Evolutionary conservation across 2,888 invertebrate species (phyloP).

Genomic region (Loripinus fragilis): DNA sequence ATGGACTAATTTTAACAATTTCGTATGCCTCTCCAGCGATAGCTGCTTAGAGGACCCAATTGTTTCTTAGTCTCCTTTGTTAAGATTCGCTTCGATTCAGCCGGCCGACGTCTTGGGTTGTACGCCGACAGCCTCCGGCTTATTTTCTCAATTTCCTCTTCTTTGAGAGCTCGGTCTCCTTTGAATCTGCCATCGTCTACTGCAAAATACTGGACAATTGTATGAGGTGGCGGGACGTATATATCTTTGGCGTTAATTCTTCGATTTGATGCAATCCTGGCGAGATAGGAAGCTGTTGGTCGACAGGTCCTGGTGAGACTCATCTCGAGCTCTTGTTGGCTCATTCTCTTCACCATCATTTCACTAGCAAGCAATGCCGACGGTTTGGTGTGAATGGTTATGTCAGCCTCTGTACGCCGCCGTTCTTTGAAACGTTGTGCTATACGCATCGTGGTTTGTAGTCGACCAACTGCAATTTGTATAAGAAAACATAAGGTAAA

Average conservation of each 20-base stretch:
- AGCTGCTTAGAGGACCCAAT: conserved; percentile 51
- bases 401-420: conserved; percentile 50
- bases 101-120: conserved; percentile 39
- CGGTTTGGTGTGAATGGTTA: conserved; percentile 41
- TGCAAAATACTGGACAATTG: conserved; percentile 30
- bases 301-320: conserved; percentile 46
- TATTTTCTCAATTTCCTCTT: conserved; percentile 30
- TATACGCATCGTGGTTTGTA: conserved; percentile 46
- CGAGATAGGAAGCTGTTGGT: conserved; percentile 49
- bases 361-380: conserved; percentile 46
- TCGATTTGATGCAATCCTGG: conserved; percentile 41
- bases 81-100: conserved; percentile 36
- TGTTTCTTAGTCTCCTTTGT: conserved; percentile 4
- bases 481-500: background rate
- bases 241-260: conserved; percentile 51
- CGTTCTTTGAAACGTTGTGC: conserved; percentile 45
- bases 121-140: conserved; percentile 42
- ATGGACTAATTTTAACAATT: conserved; percentile 49
- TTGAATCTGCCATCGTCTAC: conserved; percentile 46
- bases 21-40: conserved; percentile 48
- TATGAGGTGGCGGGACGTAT: conserved; percentile 45
- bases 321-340: conserved; percentile 44
- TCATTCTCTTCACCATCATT: conserved; percentile 38
- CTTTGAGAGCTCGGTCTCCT: conserved; percentile 29
- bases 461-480: conserved; percentile 30